These are phyloP conservation scores for Pectinophora gossypiella DNA, from an alignment of 1,140 invertebrate genomes.

Conservation along the genomic window DNA sequence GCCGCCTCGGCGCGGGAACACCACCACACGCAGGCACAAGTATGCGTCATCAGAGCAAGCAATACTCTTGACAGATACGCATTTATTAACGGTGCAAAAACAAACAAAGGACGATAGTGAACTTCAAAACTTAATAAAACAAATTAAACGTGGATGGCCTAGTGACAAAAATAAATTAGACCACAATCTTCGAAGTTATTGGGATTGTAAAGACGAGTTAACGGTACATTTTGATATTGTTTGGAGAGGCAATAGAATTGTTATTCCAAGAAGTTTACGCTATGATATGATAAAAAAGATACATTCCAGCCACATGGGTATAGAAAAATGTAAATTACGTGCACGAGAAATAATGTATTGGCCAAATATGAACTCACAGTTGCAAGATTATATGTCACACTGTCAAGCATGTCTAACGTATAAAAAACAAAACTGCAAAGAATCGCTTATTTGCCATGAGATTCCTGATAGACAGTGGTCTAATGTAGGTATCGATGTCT, in stretches of 20 bases:
- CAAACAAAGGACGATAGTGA: neutral
- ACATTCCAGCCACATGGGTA: constrained; percentile 1
- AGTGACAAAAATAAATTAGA: neutral
- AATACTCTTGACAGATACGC: constrained; percentile 1
- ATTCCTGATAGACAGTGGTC: constrained; percentile 16
- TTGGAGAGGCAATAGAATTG: constrained; percentile 21
- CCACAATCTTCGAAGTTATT: neutral
- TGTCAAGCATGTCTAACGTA: constrained; percentile 7
- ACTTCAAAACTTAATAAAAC: neutral
- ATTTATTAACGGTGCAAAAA: neutral
- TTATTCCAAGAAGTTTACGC: constrained; percentile 24
- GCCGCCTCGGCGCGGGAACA: neutral
- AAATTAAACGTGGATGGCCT: constrained; percentile 2
- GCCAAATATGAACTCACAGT: constrained; percentile 8
- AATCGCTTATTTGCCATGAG: constrained; percentile 38
- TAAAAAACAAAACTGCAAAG: constrained; percentile 23
- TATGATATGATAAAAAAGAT: constrained; percentile 27
- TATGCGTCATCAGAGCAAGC: neutral
- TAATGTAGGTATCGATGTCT: constrained; percentile 27
- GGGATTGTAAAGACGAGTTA: constrained; percentile 20
- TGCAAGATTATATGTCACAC: neutral
- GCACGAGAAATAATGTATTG: constrained; percentile 9
- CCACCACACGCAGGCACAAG: constrained; percentile 8
- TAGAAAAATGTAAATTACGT: constrained; percentile 7
- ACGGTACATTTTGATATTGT: constrained; percentile 31